Evolutionary conservation across 1,140 invertebrate genomes (phyloP).

Genomic region (Calosoma granatense): DNA sequence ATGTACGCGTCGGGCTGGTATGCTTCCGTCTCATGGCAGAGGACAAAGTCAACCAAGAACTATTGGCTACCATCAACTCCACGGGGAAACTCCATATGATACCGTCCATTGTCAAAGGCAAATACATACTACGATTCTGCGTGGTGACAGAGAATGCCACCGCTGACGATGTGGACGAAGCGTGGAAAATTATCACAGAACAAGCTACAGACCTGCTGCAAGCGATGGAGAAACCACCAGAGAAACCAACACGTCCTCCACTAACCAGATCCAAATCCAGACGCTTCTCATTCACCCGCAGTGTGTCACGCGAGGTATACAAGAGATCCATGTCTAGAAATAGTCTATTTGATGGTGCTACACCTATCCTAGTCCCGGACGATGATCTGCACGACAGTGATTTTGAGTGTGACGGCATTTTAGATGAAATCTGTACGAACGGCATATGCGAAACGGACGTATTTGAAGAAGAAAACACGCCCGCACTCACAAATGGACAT

Average conservation of each 20-base stretch:
- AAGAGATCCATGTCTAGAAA: constrained; percentile 46
- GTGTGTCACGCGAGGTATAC: constrained; percentile 51
- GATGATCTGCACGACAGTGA: constrained; percentile 26
- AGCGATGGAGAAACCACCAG: constrained; percentile 23
- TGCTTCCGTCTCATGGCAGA: constrained; percentile 58
- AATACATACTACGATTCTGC: constrained; percentile 75
- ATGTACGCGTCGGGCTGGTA: constrained; percentile 64
- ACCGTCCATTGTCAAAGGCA: constrained; percentile 65
- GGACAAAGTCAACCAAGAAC: constrained; percentile 67
- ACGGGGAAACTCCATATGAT: constrained; percentile 87
- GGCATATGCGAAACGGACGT: background rate
- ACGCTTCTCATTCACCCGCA: constrained; percentile 56
- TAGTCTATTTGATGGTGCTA: constrained; percentile 54
- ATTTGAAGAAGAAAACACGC: constrained; percentile 1
- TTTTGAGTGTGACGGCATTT: background rate
- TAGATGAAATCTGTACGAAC: background rate
- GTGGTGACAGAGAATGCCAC: constrained; percentile 70
- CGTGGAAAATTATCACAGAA: constrained; percentile 60
- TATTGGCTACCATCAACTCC: constrained; percentile 77
- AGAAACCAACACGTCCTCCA: constrained; percentile 37
- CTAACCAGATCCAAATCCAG: constrained; percentile 44
- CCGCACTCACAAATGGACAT: background rate
- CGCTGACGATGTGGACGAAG: constrained; percentile 66
- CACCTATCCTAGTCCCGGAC: constrained; percentile 51
- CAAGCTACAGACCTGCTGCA: constrained; percentile 55